These are phyloP conservation scores for Syritta pipiens DNA, from an alignment of 2,888 invertebrate species.

Conservation along the genomic window DNA sequence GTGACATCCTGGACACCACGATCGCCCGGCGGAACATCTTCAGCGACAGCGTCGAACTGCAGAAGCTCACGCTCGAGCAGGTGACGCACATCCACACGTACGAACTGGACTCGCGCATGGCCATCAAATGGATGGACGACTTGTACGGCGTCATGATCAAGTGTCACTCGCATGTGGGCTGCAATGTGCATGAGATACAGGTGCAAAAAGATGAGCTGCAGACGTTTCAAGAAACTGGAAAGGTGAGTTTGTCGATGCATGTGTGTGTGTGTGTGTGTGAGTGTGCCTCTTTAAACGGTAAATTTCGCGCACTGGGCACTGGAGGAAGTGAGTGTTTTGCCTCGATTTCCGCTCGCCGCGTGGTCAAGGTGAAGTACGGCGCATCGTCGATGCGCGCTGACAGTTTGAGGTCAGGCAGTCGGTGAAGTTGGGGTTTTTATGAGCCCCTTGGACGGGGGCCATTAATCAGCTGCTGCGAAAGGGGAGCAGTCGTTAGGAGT, in stretches of 20 bases:
- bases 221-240: constrained; percentile 88
- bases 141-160: constrained; percentile 85
- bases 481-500: no score
- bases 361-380: constrained; percentile 26
- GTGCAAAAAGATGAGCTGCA: constrained; percentile 87
- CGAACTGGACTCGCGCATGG: constrained; percentile 88
- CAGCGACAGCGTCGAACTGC: constrained; percentile 87
- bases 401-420: constrained; percentile 58
- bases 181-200: constrained; percentile 86
- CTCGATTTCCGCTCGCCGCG: constrained; percentile 52
- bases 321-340: constrained; percentile 58
- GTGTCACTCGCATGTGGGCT: constrained; percentile 87
- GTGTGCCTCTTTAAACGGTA: constrained; percentile 48
- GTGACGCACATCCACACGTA: constrained; percentile 87
- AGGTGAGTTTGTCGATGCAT: constrained; percentile 80
- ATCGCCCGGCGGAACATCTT: constrained; percentile 86
- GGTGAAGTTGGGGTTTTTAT: constrained; percentile 17
- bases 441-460: no score
- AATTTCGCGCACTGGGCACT: constrained; percentile 39
- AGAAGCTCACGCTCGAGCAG: constrained; percentile 88
- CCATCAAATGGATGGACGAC: constrained; percentile 88
- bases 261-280: neutral
- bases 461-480: no score
- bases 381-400: constrained; percentile 19
- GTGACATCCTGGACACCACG: constrained; percentile 85